Conservation (phyloP, 2,113 vertebrate species). For the Sitta europaea region DNA sequence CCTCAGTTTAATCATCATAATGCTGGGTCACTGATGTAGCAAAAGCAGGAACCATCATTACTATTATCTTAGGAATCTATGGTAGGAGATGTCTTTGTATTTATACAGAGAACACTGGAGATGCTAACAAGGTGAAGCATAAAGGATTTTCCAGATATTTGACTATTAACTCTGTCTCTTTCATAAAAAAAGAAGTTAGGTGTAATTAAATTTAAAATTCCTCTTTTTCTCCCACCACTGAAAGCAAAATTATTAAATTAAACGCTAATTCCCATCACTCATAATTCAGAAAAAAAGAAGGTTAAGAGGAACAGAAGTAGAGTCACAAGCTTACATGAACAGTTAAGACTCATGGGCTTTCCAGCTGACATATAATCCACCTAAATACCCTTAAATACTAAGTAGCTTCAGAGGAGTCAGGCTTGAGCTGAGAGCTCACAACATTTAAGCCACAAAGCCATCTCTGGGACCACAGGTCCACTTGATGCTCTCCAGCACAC, state of each 20-base stretch:
- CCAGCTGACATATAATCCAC: conserved; percentile 37
- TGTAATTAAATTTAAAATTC: not conserved
- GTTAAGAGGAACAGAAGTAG: not conserved
- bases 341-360: not conserved
- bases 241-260: not conserved
- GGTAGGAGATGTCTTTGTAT: not conserved
- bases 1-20: not conserved
- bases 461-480: not conserved
- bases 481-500: not conserved
- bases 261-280: not conserved
- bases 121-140: not conserved
- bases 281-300: not conserved
- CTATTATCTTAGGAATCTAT: not conserved
- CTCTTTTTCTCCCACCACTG: not conserved
- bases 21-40: not conserved
- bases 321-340: conserved; percentile 13
- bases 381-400: conserved; percentile 7
- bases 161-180: not conserved
- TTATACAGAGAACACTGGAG: not conserved
- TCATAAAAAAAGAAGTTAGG: not conserved
- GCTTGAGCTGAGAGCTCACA: conserved; percentile 24
- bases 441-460: conserved; percentile 27
- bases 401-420: not conserved
- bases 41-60: not conserved
- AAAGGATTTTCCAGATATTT: not conserved